Evolutionary conservation across 2,113 vertebrate species (phyloP), one percentile per base, ranked within the genome.

Genomic region (Otis tarda): DNA sequence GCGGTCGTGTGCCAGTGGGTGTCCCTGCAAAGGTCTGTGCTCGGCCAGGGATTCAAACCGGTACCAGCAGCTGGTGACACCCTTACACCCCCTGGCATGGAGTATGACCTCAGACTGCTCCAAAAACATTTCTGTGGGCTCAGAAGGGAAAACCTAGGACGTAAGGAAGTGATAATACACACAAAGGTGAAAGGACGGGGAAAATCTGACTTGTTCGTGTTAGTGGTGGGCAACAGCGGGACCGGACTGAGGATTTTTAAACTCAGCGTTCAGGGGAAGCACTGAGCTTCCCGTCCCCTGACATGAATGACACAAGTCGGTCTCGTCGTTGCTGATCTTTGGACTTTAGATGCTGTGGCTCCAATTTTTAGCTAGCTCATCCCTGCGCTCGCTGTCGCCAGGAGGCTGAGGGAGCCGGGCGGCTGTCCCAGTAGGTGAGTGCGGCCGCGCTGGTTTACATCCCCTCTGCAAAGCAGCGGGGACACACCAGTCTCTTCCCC

Each of bases 361-460:
- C 64, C 22, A 6, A 2, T 43, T 77, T 73, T 77, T 27, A 73
- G 59, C 47, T 28, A 27, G n/a, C n/a, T 73, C 77, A 50, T 67
- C 87, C 53, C 14, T 41, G 27, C 12, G 7, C 35, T 69, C 4
- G 2, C 55, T 11, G 27, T 43, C 20, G 37, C 67, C 24, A 12
- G 80, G 35, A 74, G 25, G 68, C 73, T n/a, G 64, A 13, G 19
- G 50, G 56, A 71, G 76, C 45, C 4, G 21, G 30, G 41, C 45
- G 4, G 45, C 45, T 33, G 30, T 71, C 47, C 52, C 69, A 15
- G 43, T 2, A 49, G 31, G 41, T 19, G 31, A 35, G 28, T 41
- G 56, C 27, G 30, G 18, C 53, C 0, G 0, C 25, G 1, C 37
- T 14, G 39, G 24, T 74, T 50, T 49, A 63, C 43, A 7, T 10